Conservation (phyloP, 2,797 vertebrate genomes). For the Anguilla anguilla region DNA sequence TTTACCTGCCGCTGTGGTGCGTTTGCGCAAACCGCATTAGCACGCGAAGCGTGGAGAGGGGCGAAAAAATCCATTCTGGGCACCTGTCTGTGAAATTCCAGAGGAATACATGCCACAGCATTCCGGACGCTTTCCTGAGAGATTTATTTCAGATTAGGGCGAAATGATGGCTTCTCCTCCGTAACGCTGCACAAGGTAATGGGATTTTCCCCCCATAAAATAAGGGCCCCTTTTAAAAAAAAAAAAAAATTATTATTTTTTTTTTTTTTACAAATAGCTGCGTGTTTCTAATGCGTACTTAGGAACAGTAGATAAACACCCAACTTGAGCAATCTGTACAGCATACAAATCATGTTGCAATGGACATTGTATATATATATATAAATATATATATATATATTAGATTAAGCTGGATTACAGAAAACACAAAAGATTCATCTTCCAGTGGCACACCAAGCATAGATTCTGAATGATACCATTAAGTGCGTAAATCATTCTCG, state of each 20-base stretch:
- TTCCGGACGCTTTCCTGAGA: background rate
- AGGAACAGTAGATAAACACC: background rate
- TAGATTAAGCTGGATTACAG: background rate
- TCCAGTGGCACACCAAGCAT: background rate
- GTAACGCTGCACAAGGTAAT: background rate
- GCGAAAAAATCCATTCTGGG: background rate
- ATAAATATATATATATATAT: background rate
- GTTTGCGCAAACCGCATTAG: background rate
- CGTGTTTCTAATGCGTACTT: background rate
- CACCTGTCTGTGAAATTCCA: background rate
- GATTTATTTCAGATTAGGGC: slow-evolving; percentile 1
- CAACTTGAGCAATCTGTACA: background rate
- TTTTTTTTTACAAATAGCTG: background rate
- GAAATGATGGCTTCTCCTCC: background rate
- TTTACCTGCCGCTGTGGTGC: background rate
- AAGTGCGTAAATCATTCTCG: background rate
- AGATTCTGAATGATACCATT: background rate
- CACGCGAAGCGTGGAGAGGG: background rate
- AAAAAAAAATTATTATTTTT: background rate
- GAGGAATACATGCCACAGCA: background rate
- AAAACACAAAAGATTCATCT: background rate
- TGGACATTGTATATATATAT: background rate
- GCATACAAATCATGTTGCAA: background rate
- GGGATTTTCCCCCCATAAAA: background rate
- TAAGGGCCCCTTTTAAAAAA: background rate